phyloP scores from a whole-genome alignment of 2,113 vertebrate species.

The Clarias batrachus region DNA sequence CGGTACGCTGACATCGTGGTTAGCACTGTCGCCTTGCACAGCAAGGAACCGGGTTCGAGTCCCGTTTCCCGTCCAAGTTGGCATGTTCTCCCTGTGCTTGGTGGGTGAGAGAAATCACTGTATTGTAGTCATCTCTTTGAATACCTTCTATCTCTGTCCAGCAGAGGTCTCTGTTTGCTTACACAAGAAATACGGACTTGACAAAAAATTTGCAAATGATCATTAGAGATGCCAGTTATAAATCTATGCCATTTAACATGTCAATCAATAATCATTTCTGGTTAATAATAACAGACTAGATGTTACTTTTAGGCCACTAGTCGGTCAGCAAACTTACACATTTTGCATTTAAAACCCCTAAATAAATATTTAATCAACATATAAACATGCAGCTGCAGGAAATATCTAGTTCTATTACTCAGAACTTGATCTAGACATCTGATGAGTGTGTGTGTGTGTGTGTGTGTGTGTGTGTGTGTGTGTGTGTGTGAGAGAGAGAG shows the following conservation, averaged over 20 bases:
- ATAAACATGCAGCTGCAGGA: background rate
- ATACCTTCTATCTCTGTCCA: slow-evolving; percentile 43
- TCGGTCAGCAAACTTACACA: background rate
- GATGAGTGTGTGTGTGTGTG: background rate
- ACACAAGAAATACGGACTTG: background rate
- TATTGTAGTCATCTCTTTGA: background rate
- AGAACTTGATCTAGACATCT: background rate
- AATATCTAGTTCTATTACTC: background rate
- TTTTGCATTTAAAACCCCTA: background rate
- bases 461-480: too few relatives aligned
- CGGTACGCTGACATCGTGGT: background rate
- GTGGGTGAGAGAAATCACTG: background rate
- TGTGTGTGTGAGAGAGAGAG: background rate
- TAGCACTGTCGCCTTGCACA: too few relatives aligned
- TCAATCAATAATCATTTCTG: background rate
- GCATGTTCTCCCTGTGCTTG: too few relatives aligned
- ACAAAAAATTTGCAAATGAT: background rate
- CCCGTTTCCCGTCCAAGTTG: too few relatives aligned
- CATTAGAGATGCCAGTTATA: background rate
- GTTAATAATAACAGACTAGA: background rate
- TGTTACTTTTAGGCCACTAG: background rate
- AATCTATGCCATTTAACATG: background rate
- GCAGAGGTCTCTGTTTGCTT: slow-evolving; percentile 62
- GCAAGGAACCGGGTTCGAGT: too few relatives aligned
- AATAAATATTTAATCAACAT: background rate